Percentiles rank a stretch among this genome's conserved stretches.
Conservation (phyloP, 1,140 invertebrate genomes). For the Drosophila ohnishii region DNA sequence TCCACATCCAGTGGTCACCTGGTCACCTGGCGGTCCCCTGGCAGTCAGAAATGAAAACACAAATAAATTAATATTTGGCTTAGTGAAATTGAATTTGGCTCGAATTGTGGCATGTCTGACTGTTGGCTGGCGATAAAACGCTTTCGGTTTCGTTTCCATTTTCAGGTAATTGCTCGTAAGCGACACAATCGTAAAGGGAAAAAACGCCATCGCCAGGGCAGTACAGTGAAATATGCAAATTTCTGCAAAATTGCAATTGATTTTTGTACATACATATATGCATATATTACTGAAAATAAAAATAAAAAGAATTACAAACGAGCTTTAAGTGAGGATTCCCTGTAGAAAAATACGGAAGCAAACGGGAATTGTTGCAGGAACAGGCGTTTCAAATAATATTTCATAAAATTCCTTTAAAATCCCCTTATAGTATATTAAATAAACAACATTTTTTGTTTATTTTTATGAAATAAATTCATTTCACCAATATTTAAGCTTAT, state of each 20-base stretch:
- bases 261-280: conserved; percentile 13
- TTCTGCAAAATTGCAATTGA: conserved; percentile 32
- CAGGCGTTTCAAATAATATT: not conserved
- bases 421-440: too few species aligned
- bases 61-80: conserved; percentile 82
- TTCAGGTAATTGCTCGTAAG: conserved; percentile 79
- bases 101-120: conserved; percentile 65
- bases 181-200: conserved; percentile 74
- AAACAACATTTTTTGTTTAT: not conserved
- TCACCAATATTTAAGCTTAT: not conserved
- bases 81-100: conserved; percentile 80
- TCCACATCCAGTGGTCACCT: conserved; percentile 30
- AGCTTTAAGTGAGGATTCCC: not conserved
- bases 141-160: conserved; percentile 68
- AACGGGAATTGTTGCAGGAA: not conserved
- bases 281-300: conserved; percentile 3
- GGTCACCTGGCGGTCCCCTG: conserved; percentile 64
- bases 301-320: not conserved
- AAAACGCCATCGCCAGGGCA: conserved; percentile 20
- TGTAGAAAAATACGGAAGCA: not conserved
- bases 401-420: too few species aligned
- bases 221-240: conserved; percentile 21
- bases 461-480: not conserved
- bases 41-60: conserved; percentile 73
- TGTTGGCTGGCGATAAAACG: conserved; percentile 74